phyloP scores from a whole-genome alignment of 2,113 vertebrate species.

The Oryzias celebensis region DNA sequence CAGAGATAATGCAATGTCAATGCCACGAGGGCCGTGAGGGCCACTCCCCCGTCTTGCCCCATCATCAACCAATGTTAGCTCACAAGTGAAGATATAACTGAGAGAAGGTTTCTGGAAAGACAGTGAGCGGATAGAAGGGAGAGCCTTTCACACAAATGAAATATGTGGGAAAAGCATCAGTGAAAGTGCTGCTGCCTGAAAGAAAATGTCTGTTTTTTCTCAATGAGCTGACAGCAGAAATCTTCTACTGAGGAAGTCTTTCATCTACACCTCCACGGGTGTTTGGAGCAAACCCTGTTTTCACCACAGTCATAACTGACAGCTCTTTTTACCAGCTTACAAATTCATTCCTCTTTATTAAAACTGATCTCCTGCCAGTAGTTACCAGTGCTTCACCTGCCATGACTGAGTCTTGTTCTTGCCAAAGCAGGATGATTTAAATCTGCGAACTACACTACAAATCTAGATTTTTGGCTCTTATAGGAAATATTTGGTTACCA shows the following conservation, averaged over 20 bases:
- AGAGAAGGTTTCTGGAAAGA: neutral
- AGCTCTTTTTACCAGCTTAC: neutral
- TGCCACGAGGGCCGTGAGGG: conserved; percentile 37
- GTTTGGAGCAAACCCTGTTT: neutral
- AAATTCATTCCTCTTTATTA: neutral
- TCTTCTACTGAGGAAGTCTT: neutral
- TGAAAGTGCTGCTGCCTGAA: conserved; percentile 11
- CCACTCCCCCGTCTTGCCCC: conserved; percentile 4
- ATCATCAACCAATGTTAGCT: conserved; percentile 32
- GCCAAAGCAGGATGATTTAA: too few species aligned
- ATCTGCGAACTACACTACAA: too few species aligned
- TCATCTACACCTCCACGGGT: neutral
- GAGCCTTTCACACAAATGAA: conserved; percentile 13
- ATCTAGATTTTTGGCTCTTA: too few species aligned
- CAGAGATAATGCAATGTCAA: conserved; percentile 51
- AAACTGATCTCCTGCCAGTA: neutral
- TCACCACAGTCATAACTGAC: neutral
- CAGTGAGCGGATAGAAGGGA: neutral
- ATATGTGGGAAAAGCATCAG: conserved; percentile 28
- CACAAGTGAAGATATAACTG: neutral
- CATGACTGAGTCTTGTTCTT: too few species aligned
- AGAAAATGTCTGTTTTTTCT: conserved; percentile 36
- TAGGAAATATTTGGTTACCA: too few species aligned
- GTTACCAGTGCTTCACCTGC: neutral
- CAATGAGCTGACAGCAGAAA: conserved; percentile 12